Base-by-base conservation (phyloP, 2,888 invertebrate species). In the Ditula angustiorana region DNA sequence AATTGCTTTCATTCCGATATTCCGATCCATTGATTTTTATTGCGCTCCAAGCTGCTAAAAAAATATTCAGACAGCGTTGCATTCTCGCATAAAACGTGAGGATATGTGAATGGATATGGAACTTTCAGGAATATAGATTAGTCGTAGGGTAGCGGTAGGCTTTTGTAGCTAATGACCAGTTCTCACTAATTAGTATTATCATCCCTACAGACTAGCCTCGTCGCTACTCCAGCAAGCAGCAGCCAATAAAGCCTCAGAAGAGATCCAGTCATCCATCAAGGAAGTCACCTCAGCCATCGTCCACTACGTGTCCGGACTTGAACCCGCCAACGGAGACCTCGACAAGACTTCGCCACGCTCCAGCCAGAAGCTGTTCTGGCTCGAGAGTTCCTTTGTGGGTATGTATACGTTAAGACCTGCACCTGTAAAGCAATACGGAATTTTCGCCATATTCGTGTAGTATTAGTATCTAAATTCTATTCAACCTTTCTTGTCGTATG, bases 281-380 rank as follows among this genome's bases (percentile, higher is more conserved):
- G 97, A 97, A 89, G 98, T 98, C 72, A 98, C 98, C 70, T 97
- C 97, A 74, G 98, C 98, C 52, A 98, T 98, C 76, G 98, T 97
- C 61, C 97, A 98, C 86, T 98, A 97, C 94, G 97, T 98, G 68
- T 95, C 95, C 69, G 95, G 95, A 0, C 76, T 95, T 75, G 95
- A 94, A 82, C 95, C 94, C 65, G 92, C 90, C 71, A 95, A 94
- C 75, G 93, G 90, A 59, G 95, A 94, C 68, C 80, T 87, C 71
- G 94, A 88, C 83, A 85, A 94, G 49, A 87, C 93, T 8, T 92
- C 93, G 68, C 92, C 93, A 4, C 86, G 95, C 46, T 95, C 95
- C 83, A 95, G 95, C 83, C 95, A 95, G 81, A 95, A 95, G 78
- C 87, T 97, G 78, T 97, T 96, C 86, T 98, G 98, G 98, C 94